Percentiles rank a stretch among this genome's conserved stretches.
Evolutionary conservation across 2,888 invertebrate species (phyloP).

Genomic region (Macrosoma leucophasiata): DNA sequence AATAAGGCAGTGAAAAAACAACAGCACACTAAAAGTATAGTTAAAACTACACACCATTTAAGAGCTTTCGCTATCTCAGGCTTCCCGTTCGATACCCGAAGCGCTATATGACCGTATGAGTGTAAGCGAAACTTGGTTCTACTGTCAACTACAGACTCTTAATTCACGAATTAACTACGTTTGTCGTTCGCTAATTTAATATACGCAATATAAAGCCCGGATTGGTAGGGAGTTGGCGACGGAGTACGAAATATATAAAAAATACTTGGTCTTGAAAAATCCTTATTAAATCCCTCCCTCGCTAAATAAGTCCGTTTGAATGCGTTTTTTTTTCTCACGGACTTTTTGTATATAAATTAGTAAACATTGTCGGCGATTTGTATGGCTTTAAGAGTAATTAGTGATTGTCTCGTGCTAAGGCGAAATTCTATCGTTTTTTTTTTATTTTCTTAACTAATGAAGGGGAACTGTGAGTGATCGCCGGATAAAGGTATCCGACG

Average conservation of each 20-base stretch:
- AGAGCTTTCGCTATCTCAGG: no score
- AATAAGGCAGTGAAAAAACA: no score
- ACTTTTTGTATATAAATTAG: constrained; percentile 58
- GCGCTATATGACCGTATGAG: no score
- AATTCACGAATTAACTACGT: no score
- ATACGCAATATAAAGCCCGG: constrained; percentile 53
- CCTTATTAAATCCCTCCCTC: constrained; percentile 69
- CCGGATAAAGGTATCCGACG: constrained; percentile 44
- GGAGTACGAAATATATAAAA: no score
- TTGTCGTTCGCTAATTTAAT: constrained; percentile 65
- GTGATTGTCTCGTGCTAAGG: constrained; percentile 56
- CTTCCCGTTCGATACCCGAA: no score
- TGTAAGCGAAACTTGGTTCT: no score
- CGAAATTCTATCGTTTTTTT: constrained; percentile 52
- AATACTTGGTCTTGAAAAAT: constrained; percentile 74
- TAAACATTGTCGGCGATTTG: constrained; percentile 73
- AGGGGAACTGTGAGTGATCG: constrained; percentile 45
- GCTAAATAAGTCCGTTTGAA: constrained; percentile 73
- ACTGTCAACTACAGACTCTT: no score
- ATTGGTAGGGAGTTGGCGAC: no score
- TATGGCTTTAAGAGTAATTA: constrained; percentile 67
- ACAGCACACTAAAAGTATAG: no score
- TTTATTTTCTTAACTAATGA: constrained; percentile 56
- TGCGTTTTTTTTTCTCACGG: constrained; percentile 29
- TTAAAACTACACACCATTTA: no score